These are phyloP conservation scores for Ctenochaetus hawaiiensis DNA, from an alignment of 2,797 vertebrate species.

Conservation along the genomic window DNA sequence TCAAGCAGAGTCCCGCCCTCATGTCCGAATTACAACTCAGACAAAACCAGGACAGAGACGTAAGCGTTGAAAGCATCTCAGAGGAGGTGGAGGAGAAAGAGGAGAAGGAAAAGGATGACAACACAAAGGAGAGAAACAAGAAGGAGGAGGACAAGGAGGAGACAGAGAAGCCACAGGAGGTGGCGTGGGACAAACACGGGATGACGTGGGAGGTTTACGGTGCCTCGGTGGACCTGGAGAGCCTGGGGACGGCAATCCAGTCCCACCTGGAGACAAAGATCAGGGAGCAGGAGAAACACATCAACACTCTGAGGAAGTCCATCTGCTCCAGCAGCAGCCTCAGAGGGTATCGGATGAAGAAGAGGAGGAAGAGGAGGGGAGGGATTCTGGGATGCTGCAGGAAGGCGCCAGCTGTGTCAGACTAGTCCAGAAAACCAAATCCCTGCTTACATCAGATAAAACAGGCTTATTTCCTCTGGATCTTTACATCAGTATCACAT, in stretches of 20 bases:
- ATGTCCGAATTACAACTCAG: rapidly evolving
- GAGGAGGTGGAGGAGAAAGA: conserved; percentile 39
- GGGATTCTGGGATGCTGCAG: conserved; percentile 68
- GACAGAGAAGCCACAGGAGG: conserved; percentile 84
- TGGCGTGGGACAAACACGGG: conserved; percentile 93
- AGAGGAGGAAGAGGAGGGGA: conserved; percentile 54
- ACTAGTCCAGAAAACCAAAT: conserved; percentile 10
- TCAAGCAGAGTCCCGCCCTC: conserved; percentile 32
- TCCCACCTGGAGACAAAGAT: conserved; percentile 93
- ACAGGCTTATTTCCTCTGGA: neutral
- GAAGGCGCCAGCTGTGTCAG: conserved; percentile 39
- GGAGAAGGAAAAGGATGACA: neutral
- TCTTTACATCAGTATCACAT: too few relatives aligned
- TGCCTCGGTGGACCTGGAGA: conserved; percentile 89
- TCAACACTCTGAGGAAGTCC: conserved; percentile 86
- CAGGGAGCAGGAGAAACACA: conserved; percentile 88
- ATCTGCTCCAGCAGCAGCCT: conserved; percentile 86
- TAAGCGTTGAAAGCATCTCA: conserved; percentile 31
- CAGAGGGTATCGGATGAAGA: conserved; percentile 81
- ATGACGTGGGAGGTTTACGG: conserved; percentile 97
- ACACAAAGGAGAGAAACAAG: conserved; percentile 26
- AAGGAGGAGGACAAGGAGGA: conserved; percentile 65
- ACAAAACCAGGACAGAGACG: conserved; percentile 7
- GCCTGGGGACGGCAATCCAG: conserved; percentile 91
- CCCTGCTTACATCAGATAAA: neutral